Percentiles rank a stretch among this genome's conserved stretches.
Conservation (phyloP, 2,113 vertebrate genomes). For the Cisticola juncidis region DNA sequence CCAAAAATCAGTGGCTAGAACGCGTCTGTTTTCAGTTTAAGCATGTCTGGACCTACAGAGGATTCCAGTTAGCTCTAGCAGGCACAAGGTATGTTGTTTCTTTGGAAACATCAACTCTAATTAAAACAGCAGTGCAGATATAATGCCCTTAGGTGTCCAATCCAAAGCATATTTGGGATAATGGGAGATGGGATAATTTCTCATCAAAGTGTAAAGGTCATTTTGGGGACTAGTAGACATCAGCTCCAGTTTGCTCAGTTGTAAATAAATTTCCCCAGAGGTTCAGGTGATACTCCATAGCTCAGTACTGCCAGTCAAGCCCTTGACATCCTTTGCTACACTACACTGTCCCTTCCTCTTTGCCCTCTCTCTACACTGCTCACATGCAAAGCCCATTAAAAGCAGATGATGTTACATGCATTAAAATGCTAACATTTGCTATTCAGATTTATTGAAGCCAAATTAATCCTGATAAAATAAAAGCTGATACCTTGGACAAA, state of each 20-base stretch:
- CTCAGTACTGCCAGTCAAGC: background rate
- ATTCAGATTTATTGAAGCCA: background rate
- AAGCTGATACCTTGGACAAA: background rate
- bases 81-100: constrained; percentile 12
- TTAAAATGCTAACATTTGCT: background rate
- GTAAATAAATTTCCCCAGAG: background rate
- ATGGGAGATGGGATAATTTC: background rate
- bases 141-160: background rate
- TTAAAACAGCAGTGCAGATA: background rate
- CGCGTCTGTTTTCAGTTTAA: background rate
- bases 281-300: background rate
- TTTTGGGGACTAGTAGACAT: background rate
- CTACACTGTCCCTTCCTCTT: background rate
- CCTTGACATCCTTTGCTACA: background rate
- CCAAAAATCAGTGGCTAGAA: background rate
- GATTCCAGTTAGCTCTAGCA: constrained; percentile 28
- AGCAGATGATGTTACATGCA: background rate
- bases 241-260: background rate
- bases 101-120: constrained; percentile 37
- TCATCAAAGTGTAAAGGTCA: background rate
- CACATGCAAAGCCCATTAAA: background rate
- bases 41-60: background rate
- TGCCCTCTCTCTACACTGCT: background rate
- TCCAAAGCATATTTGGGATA: background rate
- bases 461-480: background rate